Percentiles rank a stretch among this genome's conserved stretches.
phyloP scores from a whole-genome alignment of 2,797 vertebrate species.

The Yasuhikotakia modesta region DNA sequence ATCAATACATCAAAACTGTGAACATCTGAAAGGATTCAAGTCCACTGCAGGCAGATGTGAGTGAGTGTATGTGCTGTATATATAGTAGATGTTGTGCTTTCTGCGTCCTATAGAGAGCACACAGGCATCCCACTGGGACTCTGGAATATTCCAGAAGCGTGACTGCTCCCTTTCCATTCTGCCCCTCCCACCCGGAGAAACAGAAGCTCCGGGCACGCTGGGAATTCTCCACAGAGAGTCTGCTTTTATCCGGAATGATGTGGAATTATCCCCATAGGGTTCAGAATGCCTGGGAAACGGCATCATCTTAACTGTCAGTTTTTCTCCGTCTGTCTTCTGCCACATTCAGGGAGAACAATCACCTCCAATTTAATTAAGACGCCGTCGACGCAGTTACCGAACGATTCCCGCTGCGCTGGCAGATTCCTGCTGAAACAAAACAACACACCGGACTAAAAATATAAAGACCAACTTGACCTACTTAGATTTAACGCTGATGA shows the following conservation, averaged over 20 bases:
- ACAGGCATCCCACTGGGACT: slow-evolving; percentile 59
- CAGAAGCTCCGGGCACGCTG: slow-evolving; percentile 58
- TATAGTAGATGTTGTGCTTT: slow-evolving; percentile 28
- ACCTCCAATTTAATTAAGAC: slow-evolving; percentile 63
- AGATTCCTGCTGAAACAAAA: slow-evolving; percentile 22
- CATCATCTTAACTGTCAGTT: slow-evolving; percentile 47
- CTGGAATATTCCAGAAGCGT: slow-evolving; percentile 42
- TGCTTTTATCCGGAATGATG: slow-evolving; percentile 69
- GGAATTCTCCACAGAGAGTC: slow-evolving; percentile 61
- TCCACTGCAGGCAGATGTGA: neutral
- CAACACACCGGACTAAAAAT: neutral
- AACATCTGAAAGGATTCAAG: neutral
- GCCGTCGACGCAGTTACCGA: neutral
- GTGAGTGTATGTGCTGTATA: slow-evolving; percentile 15
- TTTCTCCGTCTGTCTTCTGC: slow-evolving; percentile 10
- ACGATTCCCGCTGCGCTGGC: slow-evolving; percentile 13
- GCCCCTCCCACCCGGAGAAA: slow-evolving; percentile 27
- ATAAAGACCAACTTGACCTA: slow-evolving; percentile 35
- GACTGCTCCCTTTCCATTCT: slow-evolving; percentile 35
- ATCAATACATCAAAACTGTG: too few relatives aligned
- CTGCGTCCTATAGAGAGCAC: slow-evolving; percentile 36
- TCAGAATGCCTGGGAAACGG: slow-evolving; percentile 42
- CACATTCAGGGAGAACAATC: slow-evolving; percentile 50
- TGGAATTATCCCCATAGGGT: slow-evolving; percentile 63
- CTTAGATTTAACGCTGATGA: neutral